These are phyloP conservation scores for Chelonia mydas DNA, from an alignment of 2,797 vertebrate genomes.

Conservation along the genomic window DNA sequence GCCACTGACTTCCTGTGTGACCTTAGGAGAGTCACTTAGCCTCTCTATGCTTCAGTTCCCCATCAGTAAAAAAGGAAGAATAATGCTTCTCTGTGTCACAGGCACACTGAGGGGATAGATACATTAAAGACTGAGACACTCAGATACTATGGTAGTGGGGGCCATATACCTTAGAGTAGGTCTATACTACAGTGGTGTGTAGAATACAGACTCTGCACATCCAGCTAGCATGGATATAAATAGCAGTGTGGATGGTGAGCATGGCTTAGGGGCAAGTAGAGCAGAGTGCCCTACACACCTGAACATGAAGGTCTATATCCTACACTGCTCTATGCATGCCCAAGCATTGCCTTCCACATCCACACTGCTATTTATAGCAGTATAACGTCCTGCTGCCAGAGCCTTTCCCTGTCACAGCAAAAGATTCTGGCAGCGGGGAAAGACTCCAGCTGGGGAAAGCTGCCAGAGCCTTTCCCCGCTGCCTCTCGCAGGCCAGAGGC, in stretches of 20 bases:
- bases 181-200: neutral
- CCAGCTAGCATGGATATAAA: neutral
- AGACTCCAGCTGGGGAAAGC: neutral
- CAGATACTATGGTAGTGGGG: neutral
- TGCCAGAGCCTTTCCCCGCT: too few species aligned
- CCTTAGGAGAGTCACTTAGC: neutral
- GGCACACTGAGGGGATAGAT: neutral
- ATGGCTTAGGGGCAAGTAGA: neutral
- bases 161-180: neutral
- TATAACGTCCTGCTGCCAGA: neutral
- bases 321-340: neutral
- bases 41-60: neutral
- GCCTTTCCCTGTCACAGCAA: neutral
- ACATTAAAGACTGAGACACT: neutral
- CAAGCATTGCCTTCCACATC: neutral
- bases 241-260: neutral
- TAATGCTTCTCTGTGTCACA: neutral
- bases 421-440: neutral
- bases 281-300: neutral
- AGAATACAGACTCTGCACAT: neutral
- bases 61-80: neutral
- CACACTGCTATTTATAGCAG: neutral
- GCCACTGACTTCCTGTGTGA: neutral
- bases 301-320: neutral
- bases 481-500: too few species aligned